These are phyloP conservation scores for Athalia rosae DNA, from an alignment of 2,888 invertebrate species.

Conservation along the genomic window DNA sequence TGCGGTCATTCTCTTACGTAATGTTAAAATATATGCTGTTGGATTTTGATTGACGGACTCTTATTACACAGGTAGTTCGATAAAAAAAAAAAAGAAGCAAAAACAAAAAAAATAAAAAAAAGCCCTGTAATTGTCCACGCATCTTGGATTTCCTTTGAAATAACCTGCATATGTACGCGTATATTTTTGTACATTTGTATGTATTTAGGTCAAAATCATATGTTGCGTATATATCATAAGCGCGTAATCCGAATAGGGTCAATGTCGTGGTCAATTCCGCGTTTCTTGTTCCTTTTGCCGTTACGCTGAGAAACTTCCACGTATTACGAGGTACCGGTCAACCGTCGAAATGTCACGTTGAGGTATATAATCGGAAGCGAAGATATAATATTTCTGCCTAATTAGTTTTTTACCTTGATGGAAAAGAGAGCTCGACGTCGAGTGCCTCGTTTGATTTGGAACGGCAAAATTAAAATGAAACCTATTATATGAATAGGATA, in stretches of 20 bases:
- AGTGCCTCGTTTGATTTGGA: too few species aligned
- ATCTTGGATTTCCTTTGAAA: not conserved
- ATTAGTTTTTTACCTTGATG: not conserved
- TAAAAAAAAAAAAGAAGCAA: not conserved
- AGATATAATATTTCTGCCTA: not conserved
- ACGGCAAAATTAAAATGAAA: too few species aligned
- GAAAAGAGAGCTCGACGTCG: too few species aligned
- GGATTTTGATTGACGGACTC: too few species aligned
- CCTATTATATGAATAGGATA: too few species aligned
- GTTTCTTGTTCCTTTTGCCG: not conserved
- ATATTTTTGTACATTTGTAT: not conserved
- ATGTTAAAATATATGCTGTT: too few species aligned
- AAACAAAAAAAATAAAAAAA: not conserved
- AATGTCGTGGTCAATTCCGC: slow-evolving; percentile 28
- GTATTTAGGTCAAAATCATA: slow-evolving; percentile 21
- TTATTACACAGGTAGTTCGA: not conserved
- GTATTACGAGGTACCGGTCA: not conserved
- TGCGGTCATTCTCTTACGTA: too few species aligned
- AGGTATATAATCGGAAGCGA: too few species aligned
- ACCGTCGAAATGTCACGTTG: too few species aligned
- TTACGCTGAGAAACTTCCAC: slow-evolving; percentile 9
- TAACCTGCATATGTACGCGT: not conserved
- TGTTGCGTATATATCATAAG: slow-evolving; percentile 25
- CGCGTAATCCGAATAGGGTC: slow-evolving; percentile 14
- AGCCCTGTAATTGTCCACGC: not conserved